A percentile compares a stretch with the other conserved stretches of the same genome.
Conservation (phyloP, 2,797 vertebrate genomes). For the Octomys mimax region DNA sequence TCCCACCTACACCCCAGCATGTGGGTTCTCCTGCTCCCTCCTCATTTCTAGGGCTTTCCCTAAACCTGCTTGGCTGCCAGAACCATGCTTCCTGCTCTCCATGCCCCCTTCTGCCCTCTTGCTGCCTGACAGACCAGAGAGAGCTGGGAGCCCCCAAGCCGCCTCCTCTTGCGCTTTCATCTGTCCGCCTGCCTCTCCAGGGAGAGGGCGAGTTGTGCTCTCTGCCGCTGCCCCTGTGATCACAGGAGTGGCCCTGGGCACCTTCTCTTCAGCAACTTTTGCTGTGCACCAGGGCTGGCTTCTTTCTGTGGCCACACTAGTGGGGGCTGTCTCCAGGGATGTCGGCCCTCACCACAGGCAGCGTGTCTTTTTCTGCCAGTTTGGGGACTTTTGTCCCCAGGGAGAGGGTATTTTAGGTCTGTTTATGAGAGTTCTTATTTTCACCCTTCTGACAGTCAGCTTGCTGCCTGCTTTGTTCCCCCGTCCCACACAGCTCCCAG, state of each 20-base stretch:
- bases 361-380: neutral
- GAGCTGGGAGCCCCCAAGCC: neutral
- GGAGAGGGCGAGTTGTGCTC: neutral
- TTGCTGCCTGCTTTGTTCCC: neutral
- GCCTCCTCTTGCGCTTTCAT: neutral
- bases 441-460: fast-evolving
- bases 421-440: neutral
- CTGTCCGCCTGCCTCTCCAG: neutral
- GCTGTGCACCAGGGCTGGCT: neutral
- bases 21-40: neutral
- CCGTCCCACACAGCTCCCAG: neutral
- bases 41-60: neutral
- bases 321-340: neutral
- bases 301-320: neutral
- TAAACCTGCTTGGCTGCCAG: neutral
- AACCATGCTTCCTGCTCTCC: neutral
- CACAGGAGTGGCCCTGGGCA: fast-evolving
- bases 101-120: neutral
- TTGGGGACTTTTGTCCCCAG: neutral
- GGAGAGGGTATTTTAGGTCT: neutral
- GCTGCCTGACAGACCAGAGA: neutral
- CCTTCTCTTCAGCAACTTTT: neutral
- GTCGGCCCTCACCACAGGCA: neutral
- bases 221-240: neutral
- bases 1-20: neutral